Percentiles rank a stretch among this genome's conserved stretches.
Evolutionary conservation across 2,113 vertebrate genomes (phyloP).

Genomic region (Gracilinanus agilis): DNA sequence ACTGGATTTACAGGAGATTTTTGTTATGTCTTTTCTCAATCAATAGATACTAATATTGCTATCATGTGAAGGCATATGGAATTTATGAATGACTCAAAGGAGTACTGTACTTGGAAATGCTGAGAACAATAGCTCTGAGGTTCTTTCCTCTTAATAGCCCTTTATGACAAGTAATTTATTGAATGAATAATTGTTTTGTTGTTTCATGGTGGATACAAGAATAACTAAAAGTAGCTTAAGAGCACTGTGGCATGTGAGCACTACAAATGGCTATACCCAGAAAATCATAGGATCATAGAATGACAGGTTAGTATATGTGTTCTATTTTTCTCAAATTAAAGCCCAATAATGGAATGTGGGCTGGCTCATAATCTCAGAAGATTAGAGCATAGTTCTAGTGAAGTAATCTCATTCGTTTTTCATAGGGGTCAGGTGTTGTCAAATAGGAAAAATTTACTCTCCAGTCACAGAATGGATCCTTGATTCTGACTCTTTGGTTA

Average conservation of each 20-base stretch:
- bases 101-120: neutral
- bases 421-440: neutral
- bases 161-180: neutral
- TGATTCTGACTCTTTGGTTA: neutral
- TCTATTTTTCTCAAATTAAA: neutral
- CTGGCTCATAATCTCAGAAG: neutral
- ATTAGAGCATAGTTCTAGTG: neutral
- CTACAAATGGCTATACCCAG: neutral
- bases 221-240: neutral
- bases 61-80: neutral
- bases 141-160: neutral
- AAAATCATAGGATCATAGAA: neutral
- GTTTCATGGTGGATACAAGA: neutral
- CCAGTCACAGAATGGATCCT: neutral
- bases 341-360: neutral
- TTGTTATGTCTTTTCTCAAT: neutral
- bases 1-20: neutral
- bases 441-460: neutral
- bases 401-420: neutral
- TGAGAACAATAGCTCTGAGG: neutral
- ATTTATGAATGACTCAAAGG: neutral
- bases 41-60: neutral
- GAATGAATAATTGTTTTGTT: neutral
- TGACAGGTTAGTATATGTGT: neutral
- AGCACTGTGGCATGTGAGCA: neutral